Evolutionary conservation across 1,140 invertebrate species (phyloP), one percentile per base, ranked within the genome.

Genomic region (Trachymyrmex septentrionalis): DNA sequence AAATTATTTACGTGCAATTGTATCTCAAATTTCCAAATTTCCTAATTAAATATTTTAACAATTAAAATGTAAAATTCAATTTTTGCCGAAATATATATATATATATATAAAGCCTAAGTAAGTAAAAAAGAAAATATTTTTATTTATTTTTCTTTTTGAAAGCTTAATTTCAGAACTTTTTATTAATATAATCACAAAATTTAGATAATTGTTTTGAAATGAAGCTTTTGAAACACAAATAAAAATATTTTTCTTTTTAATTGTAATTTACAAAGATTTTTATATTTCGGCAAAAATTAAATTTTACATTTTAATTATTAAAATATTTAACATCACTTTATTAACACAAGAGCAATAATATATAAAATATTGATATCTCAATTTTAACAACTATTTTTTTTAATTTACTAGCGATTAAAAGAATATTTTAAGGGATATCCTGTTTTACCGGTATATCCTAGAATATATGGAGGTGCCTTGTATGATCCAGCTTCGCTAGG

Each of bases 381-480:
- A n/a, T 34, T n/a, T 64, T 3, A 7, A 57, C 7, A 57, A 21
- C 16, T 61, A 3, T 24, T 48, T 77, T 63, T 64, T 30, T 50
- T 16, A 48, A 1, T 24, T 19, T 75, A 27, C 5, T 59, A 3
- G 16, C 30, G 30, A 44, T 30, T n/a, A 9, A 76, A 77, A 64
- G 1, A 5, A 63, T 61, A 34, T 55, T 12, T 19, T 1, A 57
- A 19, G 9, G 27, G 27, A n/a, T 27, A 38, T 16, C 16, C 9
- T 38, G 3, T 85, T 48, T 93, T 85, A 96, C 96, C 97, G 73
- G 97, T 97, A 91, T 97, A 97, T 30, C 97, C 97, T 19, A 96
- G 95, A 92, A 97, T 97, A 89, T 97, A 97, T 0, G 95, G 96
- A 19, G 96, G 94, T 19, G 95, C 93, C 86, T 96, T 95, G 86